Conservation (phyloP, 2,888 invertebrate genomes). For the Heliconius hortense region DNA sequence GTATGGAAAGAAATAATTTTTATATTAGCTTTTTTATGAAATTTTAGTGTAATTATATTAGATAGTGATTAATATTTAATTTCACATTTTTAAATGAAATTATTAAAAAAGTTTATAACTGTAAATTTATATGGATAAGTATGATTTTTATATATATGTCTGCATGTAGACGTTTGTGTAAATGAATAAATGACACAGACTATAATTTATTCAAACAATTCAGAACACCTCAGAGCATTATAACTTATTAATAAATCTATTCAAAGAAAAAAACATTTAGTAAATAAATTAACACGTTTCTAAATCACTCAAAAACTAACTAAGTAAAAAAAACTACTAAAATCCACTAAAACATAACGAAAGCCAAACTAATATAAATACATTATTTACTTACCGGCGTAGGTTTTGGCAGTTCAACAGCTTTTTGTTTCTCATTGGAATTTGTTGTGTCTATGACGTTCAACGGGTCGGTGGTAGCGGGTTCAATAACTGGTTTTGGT, state of each 20-base stretch:
- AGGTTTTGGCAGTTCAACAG: constrained; percentile 66
- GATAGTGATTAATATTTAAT: background rate
- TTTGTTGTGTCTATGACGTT: constrained; percentile 49
- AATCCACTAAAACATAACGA: constrained; percentile 37
- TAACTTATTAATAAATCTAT: background rate
- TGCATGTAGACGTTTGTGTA: background rate
- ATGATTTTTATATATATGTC: background rate
- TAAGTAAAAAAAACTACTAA: constrained; percentile 27
- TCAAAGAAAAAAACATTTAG: background rate
- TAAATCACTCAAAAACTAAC: constrained; percentile 24
- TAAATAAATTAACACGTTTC: background rate
- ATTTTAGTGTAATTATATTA: background rate
- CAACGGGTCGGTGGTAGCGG: constrained; percentile 52
- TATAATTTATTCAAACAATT: background rate
- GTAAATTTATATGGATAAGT: background rate
- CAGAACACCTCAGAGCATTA: background rate
- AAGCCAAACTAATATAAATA: constrained; percentile 44
- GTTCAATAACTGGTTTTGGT: constrained; percentile 50
- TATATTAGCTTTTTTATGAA: constrained; percentile 49
- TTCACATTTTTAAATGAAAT: background rate
- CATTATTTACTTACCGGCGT: constrained; percentile 64
- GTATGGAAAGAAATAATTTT: constrained; percentile 55
- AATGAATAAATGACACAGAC: background rate
- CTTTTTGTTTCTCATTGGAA: constrained; percentile 45
- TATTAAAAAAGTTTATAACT: background rate